Conservation (phyloP, 1,140 invertebrate genomes). For the Bombus picipes region DNA sequence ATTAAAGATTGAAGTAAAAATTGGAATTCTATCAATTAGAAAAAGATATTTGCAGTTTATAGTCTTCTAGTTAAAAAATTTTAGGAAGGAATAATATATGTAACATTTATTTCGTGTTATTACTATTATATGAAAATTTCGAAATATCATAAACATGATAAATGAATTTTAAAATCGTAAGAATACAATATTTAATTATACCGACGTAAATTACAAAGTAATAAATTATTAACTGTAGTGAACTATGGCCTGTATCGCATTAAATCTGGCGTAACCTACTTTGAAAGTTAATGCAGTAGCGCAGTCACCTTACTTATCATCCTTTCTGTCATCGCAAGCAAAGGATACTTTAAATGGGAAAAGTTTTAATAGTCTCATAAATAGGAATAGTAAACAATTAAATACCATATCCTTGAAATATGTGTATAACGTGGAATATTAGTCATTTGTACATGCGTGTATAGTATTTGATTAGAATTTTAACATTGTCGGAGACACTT, state of each 20-base stretch:
- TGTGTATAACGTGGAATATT: neutral
- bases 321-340: neutral
- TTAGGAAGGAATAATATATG: no score
- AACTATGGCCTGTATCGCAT: neutral
- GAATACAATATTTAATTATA: neutral
- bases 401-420: conserved; percentile 4
- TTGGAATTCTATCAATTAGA: neutral
- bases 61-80: neutral
- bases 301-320: neutral
- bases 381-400: conserved; percentile 49
- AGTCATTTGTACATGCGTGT: neutral
- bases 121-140: neutral
- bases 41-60: neutral
- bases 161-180: neutral
- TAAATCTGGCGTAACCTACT: conserved; percentile 17
- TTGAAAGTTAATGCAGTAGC: conserved; percentile 35
- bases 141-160: no score
- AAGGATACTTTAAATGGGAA: conserved; percentile 57
- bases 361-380: conserved; percentile 61
- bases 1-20: neutral
- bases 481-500: neutral
- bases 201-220: neutral
- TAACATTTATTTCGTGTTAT: neutral
- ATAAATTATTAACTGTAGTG: neutral
- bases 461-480: neutral